A percentile compares a stretch with the other conserved stretches of the same genome.
Evolutionary conservation across 2,888 invertebrate genomes (phyloP).

Genomic region (Drosophila meridiana): DNA sequence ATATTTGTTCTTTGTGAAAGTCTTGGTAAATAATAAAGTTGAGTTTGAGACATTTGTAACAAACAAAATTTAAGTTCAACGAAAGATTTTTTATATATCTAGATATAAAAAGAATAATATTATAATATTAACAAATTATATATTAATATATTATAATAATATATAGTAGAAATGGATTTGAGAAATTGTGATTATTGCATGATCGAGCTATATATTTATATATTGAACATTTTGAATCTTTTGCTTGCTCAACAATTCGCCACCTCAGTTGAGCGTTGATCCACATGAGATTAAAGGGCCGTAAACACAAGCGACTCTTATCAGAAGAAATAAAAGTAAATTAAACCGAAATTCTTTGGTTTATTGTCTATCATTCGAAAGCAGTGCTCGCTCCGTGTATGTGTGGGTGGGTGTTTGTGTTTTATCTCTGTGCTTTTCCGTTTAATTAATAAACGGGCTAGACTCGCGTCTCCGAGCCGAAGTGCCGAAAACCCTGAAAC

Average conservation of each 20-base stretch:
- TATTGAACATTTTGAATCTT: not conserved
- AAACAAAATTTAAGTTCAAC: not conserved
- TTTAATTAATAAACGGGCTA: constrained; percentile 75
- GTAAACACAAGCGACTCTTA: constrained; percentile 31
- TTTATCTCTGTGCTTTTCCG: constrained; percentile 60
- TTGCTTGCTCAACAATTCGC: constrained; percentile 21
- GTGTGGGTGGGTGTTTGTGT: not conserved
- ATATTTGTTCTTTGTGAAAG: not conserved
- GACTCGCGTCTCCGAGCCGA: constrained; percentile 51
- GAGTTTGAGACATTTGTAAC: too few species aligned
- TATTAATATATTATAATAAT: too few species aligned
- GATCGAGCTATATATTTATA: too few species aligned
- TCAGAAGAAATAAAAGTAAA: constrained; percentile 18
- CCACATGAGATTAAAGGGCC: constrained; percentile 10
- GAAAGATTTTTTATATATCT: too few species aligned
- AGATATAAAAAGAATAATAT: too few species aligned
- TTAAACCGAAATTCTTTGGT: constrained; percentile 19
- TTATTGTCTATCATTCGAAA: constrained; percentile 30
- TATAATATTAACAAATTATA: too few species aligned
- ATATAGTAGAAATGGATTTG: too few species aligned
- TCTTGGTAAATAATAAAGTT: not conserved
- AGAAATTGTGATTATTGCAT: too few species aligned
- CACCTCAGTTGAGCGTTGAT: constrained; percentile 31
- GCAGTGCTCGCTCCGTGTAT: constrained; percentile 2
- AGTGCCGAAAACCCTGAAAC: constrained; percentile 16